These are phyloP conservation scores for Ophion ventricosus DNA, from an alignment of 2,888 invertebrate species.

Conservation along the genomic window DNA sequence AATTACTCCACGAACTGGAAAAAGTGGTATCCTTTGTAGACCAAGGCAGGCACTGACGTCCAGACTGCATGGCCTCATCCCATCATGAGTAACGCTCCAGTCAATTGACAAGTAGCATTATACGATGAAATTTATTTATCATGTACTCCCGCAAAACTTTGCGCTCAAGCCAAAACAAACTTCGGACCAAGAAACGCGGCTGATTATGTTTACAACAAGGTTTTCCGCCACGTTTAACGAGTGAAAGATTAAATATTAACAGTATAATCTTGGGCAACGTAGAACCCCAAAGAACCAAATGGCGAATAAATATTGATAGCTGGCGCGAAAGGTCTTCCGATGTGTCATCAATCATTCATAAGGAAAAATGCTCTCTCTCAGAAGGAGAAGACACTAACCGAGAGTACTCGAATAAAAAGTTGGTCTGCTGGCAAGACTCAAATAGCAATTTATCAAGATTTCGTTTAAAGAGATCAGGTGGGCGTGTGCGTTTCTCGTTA, in stretches of 20 bases:
- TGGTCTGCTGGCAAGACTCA: neutral
- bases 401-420: conserved; percentile 13
- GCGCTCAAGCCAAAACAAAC: neutral
- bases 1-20: conserved; percentile 62
- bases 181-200: neutral
- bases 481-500: neutral
- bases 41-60: conserved; percentile 22
- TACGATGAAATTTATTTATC: conserved; percentile 27
- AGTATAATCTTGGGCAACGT: neutral
- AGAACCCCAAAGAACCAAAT: neutral
- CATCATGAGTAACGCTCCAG: conserved; percentile 28
- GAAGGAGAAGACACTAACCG: neutral
- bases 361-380: neutral
- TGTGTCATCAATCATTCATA: conserved; percentile 17
- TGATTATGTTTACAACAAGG: neutral
- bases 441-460: conserved; percentile 40
- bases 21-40: conserved; percentile 56
- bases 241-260: conserved; percentile 17
- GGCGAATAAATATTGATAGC: conserved; percentile 8
- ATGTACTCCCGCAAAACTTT: conserved; percentile 16
- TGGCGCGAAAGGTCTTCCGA: neutral
- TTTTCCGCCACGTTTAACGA: neutral
- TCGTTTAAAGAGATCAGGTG: conserved; percentile 9
- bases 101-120: conserved; percentile 20
- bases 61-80: conserved; percentile 16